These are phyloP conservation scores for Lasioglossum figueresi DNA, from an alignment of 2,888 invertebrate genomes.

Conservation along the genomic window DNA sequence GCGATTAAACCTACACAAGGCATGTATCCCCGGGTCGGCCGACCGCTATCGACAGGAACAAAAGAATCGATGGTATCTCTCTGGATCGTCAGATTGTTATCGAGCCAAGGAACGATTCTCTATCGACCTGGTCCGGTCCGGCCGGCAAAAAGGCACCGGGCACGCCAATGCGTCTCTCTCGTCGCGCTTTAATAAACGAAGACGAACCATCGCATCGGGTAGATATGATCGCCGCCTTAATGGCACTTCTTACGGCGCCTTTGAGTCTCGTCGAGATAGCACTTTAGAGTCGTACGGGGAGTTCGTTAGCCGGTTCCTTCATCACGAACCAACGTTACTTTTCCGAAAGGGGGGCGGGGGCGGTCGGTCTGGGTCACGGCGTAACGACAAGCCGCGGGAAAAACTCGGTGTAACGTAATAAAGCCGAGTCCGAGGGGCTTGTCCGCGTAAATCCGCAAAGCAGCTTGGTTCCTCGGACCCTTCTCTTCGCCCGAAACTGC, in stretches of 20 bases:
- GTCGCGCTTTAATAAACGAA: constrained; percentile 66
- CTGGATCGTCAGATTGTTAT: constrained; percentile 42
- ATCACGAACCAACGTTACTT: constrained; percentile 45
- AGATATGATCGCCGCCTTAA: constrained; percentile 65
- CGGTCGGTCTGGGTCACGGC: constrained; percentile 33
- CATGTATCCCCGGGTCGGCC: not conserved
- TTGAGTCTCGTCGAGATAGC: constrained; percentile 59
- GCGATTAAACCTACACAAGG: constrained; percentile 33
- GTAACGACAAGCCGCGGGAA: constrained; percentile 71
- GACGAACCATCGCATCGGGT: constrained; percentile 63
- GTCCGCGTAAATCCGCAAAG: constrained; percentile 75
- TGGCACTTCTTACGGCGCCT: constrained; percentile 66
- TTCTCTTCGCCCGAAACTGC: constrained; percentile 50
- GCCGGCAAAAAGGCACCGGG: constrained; percentile 23
- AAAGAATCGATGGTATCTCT: constrained; percentile 55
- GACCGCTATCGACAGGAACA: constrained; percentile 40
- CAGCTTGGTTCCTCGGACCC: constrained; percentile 62
- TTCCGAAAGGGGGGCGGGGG: constrained; percentile 4
- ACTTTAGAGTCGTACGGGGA: constrained; percentile 69
- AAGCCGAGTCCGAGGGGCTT: constrained; percentile 70
- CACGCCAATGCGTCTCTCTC: constrained; percentile 48
- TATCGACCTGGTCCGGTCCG: constrained; percentile 13
- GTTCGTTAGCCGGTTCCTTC: constrained; percentile 59
- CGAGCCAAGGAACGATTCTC: constrained; percentile 35
- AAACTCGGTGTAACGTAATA: constrained; percentile 80